A percentile compares a stretch with the other conserved stretches of the same genome.
phyloP scores from a whole-genome alignment of 2,888 invertebrate genomes.

The Xestia c-nigrum region DNA sequence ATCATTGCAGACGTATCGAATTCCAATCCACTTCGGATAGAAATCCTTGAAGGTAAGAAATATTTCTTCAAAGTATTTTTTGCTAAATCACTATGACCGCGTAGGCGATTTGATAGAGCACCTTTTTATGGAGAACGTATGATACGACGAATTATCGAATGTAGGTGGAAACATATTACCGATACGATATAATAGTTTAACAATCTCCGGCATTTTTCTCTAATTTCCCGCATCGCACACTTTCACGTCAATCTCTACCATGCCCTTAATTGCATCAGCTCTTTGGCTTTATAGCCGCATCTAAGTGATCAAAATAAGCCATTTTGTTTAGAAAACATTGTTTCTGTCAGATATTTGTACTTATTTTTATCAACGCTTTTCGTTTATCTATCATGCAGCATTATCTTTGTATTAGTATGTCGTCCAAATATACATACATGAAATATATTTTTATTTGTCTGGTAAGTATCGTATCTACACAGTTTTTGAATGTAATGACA shows the following conservation, averaged over 20 bases:
- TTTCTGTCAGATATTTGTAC: slow-evolving; percentile 7
- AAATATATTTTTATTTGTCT: background rate
- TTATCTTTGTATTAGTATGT: slow-evolving; percentile 15
- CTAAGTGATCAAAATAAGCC: slow-evolving; percentile 27
- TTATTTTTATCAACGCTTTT: slow-evolving; percentile 21
- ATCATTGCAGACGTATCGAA: slow-evolving; percentile 32
- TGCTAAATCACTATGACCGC: slow-evolving; percentile 52
- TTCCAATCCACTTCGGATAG: slow-evolving; percentile 34
- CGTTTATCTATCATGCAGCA: slow-evolving; percentile 18
- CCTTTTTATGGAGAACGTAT: slow-evolving; percentile 55
- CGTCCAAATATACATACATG: slow-evolving; percentile 9
- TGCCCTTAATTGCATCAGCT: slow-evolving; percentile 60
- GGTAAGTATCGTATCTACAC: background rate
- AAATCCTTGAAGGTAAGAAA: slow-evolving; percentile 41
- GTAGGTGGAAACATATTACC: slow-evolving; percentile 58
- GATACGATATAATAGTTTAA: slow-evolving; percentile 52
- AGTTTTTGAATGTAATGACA: background rate
- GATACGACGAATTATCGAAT: slow-evolving; percentile 48
- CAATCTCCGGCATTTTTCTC: slow-evolving; percentile 51
- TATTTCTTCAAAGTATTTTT: slow-evolving; percentile 50
- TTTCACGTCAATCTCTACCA: slow-evolving; percentile 55
- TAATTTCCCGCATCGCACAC: slow-evolving; percentile 56
- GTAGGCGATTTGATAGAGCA: slow-evolving; percentile 57
- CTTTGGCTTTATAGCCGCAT: slow-evolving; percentile 43
- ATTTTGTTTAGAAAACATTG: slow-evolving; percentile 43